phyloP scores from a whole-genome alignment of 2,113 vertebrate genomes.

The Caracal caracal region DNA sequence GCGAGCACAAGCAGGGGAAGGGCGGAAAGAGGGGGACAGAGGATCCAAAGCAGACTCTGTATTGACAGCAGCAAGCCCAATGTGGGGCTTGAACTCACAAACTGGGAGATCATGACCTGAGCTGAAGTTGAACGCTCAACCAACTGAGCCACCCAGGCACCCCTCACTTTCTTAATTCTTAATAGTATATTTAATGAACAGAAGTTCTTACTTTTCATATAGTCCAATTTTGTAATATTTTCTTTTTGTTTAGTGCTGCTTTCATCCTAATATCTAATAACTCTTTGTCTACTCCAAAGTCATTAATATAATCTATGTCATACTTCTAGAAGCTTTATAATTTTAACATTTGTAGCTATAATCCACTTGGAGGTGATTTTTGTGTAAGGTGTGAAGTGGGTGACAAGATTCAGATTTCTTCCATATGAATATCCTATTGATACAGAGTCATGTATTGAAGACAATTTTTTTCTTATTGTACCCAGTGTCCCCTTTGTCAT shows the following conservation, averaged over 20 bases:
- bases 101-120: no score
- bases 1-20: no score
- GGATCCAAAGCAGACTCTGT: no score
- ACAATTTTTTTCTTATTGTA: neutral
- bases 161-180: neutral
- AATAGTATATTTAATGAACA: neutral
- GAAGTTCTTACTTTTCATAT: neutral
- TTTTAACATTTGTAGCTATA: conserved; percentile 14
- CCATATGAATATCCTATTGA: neutral
- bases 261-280: neutral
- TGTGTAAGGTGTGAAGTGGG: neutral
- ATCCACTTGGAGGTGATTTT: conserved; percentile 22
- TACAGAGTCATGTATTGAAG: neutral
- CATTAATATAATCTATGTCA: neutral
- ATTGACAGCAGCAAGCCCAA: no score
- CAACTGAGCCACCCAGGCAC: no score
- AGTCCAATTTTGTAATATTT: neutral
- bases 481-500: neutral
- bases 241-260: neutral
- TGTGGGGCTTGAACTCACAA: no score
- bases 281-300: neutral
- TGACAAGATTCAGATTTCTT: neutral
- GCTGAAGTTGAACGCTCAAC: no score
- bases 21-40: no score
- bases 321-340: neutral